Evolutionary conservation across 2,797 vertebrate species (phyloP).

Genomic region (Sebastiscus albofasciatus): DNA sequence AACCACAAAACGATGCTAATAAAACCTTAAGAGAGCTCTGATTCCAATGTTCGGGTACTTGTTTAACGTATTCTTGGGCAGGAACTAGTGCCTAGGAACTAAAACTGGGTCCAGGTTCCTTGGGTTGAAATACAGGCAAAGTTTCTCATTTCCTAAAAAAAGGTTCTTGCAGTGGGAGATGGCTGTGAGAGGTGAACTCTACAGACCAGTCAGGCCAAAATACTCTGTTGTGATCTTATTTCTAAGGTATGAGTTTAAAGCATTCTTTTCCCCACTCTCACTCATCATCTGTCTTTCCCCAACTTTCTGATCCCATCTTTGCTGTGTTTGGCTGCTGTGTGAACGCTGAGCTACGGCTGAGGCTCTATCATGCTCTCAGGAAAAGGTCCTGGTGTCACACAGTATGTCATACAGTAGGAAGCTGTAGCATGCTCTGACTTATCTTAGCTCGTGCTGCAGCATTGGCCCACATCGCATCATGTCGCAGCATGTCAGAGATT

Average conservation of each 20-base stretch:
- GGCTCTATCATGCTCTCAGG: neutral
- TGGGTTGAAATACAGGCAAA: neutral
- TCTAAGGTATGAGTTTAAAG: conserved; percentile 19
- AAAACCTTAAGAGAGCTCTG: neutral
- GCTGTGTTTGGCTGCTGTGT: conserved; percentile 27
- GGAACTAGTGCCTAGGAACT: neutral
- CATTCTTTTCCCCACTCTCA: conserved; percentile 15
- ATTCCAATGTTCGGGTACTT: neutral
- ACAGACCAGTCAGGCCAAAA: neutral
- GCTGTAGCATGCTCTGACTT: neutral
- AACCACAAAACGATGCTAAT: neutral
- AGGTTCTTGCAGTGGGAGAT: neutral
- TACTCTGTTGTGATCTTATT: neutral
- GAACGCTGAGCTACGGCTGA: conserved; percentile 5
- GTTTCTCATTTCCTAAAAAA: neutral
- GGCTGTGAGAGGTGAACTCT: neutral
- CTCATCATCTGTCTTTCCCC: conserved; percentile 25
- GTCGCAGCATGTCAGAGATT: neutral
- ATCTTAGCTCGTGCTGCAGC: neutral
- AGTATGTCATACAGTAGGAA: neutral
- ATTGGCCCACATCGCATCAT: neutral
- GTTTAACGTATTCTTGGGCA: neutral
- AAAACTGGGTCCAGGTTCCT: neutral
- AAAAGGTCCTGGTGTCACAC: neutral
- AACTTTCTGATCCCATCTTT: conserved; percentile 8